Evolutionary conservation across 2,888 invertebrate genomes (phyloP).

Genomic region (Ctena decussata): DNA sequence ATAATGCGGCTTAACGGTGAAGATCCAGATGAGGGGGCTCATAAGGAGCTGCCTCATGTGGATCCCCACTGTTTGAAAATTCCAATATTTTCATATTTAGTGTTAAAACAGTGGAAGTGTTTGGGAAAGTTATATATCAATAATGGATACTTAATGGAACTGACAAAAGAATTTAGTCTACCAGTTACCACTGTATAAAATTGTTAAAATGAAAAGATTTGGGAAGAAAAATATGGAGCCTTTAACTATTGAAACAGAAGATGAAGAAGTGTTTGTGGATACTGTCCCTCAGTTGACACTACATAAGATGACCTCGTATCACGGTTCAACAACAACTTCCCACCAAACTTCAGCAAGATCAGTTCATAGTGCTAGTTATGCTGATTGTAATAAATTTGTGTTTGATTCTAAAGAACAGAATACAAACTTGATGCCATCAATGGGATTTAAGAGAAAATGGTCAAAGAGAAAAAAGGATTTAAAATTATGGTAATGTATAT

Average conservation of each 20-base stretch:
- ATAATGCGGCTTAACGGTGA: too few species aligned
- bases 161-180: too few species aligned
- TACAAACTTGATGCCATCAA: conserved; percentile 3
- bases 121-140: too few species aligned
- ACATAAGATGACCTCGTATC: background rate
- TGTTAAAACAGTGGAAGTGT: too few species aligned
- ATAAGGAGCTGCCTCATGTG: too few species aligned
- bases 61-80: too few species aligned
- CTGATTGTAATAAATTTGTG: conserved; percentile 4
- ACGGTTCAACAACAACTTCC: background rate
- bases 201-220: conserved; percentile 40
- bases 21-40: too few species aligned
- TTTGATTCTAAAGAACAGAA: conserved; percentile 18
- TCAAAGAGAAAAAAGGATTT: conserved; percentile 38
- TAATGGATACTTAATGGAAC: too few species aligned
- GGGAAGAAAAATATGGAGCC: conserved; percentile 24
- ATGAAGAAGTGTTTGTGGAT: conserved; percentile 61
- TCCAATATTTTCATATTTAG: too few species aligned
- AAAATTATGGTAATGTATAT: conserved; percentile 28
- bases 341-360: conserved; percentile 1
- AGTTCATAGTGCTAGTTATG: conserved; percentile 10
- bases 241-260: conserved; percentile 60
- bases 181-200: too few species aligned
- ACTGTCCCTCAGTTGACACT: background rate
- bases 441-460: conserved; percentile 39